Evolutionary conservation across 1,140 invertebrate genomes (phyloP).

Genomic region (Pristionchus pacificus): DNA sequence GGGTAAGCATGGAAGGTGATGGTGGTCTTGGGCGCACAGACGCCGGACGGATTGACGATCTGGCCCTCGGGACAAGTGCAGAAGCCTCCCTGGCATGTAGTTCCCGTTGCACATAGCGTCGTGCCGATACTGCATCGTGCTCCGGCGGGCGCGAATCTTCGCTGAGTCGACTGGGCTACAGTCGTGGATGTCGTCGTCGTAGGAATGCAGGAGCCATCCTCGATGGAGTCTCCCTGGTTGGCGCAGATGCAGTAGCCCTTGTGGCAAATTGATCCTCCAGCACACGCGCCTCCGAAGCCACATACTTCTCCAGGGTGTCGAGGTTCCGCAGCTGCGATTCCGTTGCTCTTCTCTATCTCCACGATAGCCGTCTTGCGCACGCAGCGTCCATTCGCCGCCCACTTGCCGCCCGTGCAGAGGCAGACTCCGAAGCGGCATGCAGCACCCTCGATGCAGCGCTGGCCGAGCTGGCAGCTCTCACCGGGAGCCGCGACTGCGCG

Average conservation of each 20-base stretch:
- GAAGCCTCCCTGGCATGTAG: slow-evolving; percentile 19
- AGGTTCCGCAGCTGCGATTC: slow-evolving; percentile 6
- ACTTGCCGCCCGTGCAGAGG: slow-evolving; percentile 24
- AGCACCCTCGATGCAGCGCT: slow-evolving; percentile 29
- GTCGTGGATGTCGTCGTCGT: slow-evolving; percentile 13
- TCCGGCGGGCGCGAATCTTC: slow-evolving; percentile 32
- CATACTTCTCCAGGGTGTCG: slow-evolving; percentile 25
- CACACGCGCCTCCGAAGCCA: slow-evolving; percentile 8
- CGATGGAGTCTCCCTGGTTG: slow-evolving; percentile 25
- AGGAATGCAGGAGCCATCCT: slow-evolving; percentile 23
- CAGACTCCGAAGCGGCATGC: slow-evolving; percentile 38
- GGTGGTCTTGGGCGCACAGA: neutral
- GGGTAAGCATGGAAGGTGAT: slow-evolving; percentile 7
- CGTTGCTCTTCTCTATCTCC: slow-evolving; percentile 4
- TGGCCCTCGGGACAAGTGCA: slow-evolving; percentile 21
- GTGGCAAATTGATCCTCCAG: slow-evolving; percentile 24
- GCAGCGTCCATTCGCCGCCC: slow-evolving; percentile 21
- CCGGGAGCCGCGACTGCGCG: slow-evolving; percentile 23
- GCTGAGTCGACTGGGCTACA: neutral
- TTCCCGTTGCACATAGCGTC: slow-evolving; percentile 30
- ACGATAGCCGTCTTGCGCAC: slow-evolving; percentile 15
- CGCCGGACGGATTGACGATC: neutral
- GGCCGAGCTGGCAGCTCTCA: slow-evolving; percentile 31
- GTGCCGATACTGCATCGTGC: slow-evolving; percentile 17
- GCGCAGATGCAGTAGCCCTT: slow-evolving; percentile 27